These are phyloP conservation scores for Drosophila sulfurigaster DNA, from an alignment of 1,140 invertebrate species.

Conservation along the genomic window DNA sequence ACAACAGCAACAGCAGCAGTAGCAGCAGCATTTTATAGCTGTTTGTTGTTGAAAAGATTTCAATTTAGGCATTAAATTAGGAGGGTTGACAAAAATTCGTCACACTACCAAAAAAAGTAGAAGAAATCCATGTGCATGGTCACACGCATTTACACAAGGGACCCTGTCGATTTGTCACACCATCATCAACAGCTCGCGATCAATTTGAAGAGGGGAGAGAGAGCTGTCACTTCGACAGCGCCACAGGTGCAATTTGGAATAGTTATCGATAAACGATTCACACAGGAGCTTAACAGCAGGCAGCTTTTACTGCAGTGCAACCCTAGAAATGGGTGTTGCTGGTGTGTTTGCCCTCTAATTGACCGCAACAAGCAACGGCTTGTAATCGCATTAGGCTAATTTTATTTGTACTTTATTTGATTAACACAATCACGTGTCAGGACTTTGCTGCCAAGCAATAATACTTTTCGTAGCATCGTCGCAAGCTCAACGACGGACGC, in stretches of 20 bases:
- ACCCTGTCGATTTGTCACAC: constrained; percentile 38
- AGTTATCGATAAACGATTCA: constrained; percentile 40
- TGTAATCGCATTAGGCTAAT: constrained; percentile 67
- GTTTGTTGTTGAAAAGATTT: constrained; percentile 65
- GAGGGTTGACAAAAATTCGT: constrained; percentile 79
- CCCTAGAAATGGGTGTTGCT: constrained; percentile 12
- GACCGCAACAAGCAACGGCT: constrained; percentile 69
- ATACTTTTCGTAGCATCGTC: constrained; percentile 2
- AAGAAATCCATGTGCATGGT: constrained; percentile 25
- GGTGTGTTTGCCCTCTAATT: constrained; percentile 62
- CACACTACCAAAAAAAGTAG: constrained; percentile 46
- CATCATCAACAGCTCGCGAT: constrained; percentile 21
- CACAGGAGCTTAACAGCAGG: constrained; percentile 11
- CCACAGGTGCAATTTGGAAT: constrained; percentile 24
- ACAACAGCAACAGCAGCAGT: constrained; percentile 30
- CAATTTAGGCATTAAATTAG: constrained; percentile 74
- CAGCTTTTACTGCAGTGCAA: neutral
- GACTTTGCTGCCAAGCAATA: constrained; percentile 64
- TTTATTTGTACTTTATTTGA: constrained; percentile 45
- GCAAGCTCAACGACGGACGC: constrained; percentile 34
- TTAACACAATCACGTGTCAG: constrained; percentile 77
- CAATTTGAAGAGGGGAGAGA: constrained; percentile 10
- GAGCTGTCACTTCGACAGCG: constrained; percentile 9
- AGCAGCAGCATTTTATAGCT: constrained; percentile 59
- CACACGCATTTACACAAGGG: constrained; percentile 19